Percentiles rank a stretch among this genome's conserved stretches.
These are phyloP conservation scores for Hemiscyllium ocellatum DNA, from an alignment of 2,113 vertebrate species.

Conservation along the genomic window DNA sequence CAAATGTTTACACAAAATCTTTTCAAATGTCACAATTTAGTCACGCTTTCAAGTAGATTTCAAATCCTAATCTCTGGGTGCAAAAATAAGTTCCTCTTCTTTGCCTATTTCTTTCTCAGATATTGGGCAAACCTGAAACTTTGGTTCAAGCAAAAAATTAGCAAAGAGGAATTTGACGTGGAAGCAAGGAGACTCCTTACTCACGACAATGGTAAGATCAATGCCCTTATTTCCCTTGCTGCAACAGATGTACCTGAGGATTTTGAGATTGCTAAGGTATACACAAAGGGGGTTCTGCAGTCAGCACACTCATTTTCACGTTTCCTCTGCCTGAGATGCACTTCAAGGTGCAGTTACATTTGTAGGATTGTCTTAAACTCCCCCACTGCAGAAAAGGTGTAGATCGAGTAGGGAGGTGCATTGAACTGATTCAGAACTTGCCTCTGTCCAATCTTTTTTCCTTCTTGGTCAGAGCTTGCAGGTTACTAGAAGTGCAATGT, in stretches of 20 bases:
- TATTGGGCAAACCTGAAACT: constrained; percentile 97
- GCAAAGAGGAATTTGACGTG: constrained; percentile 93
- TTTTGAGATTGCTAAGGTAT: background rate
- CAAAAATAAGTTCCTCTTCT: background rate
- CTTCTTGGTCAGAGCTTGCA: background rate
- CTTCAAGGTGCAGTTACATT: background rate
- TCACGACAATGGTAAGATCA: constrained; percentile 77
- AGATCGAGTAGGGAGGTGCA: background rate
- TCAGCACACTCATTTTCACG: background rate
- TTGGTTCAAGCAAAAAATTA: constrained; percentile 99
- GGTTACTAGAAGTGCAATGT: background rate
- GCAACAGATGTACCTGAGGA: background rate
- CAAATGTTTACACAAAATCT: too few relatives aligned
- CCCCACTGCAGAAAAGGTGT: background rate
- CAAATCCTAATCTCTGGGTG: background rate
- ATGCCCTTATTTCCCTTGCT: background rate
- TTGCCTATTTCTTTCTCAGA: constrained; percentile 50
- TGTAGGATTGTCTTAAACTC: too few relatives aligned
- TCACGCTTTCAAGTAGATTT: background rate
- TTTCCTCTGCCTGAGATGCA: background rate
- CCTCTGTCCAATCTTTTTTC: background rate
- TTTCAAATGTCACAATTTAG: background rate
- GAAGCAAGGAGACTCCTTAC: constrained; percentile 87
- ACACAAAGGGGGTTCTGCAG: background rate
- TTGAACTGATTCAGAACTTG: background rate